Evolutionary conservation across 1,140 invertebrate species (phyloP), one percentile per base, ranked within the genome.

Genomic region (Atta texana): DNA sequence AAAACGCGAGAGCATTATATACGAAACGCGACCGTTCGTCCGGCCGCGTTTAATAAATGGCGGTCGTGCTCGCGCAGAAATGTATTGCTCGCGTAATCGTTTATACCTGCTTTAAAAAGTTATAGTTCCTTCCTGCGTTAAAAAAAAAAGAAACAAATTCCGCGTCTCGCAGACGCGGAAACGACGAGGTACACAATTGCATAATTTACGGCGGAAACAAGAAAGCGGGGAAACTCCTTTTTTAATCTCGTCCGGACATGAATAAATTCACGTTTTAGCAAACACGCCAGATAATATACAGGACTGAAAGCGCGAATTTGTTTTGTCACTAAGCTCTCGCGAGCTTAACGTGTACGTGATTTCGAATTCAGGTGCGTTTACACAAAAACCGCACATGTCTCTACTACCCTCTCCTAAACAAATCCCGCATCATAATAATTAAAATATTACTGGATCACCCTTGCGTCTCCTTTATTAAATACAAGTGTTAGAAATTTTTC

Each of bases 61-160:
- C 80, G 69, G 53, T 84, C 80, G 39, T 49, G 69, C 7, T 84
- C 80, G 55, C 21, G 18, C 24, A 84, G 71, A 61, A 84, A 84
- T 84, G 80, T 84, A 84, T 84, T 84, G 80, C 80, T 61, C 80
- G 21, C 80, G 80, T 84, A 84, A 84, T 84, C 80, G 80, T 51
- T 84, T 84, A 57, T 84, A 84, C 69, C 80, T 84, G 80, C 44
- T 84, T 75, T 49, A 75, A 84, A 84, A 84, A 84, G 69, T 84
- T 84, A 84, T 84, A 84, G 69, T 84, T 84, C 80, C 80, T 84
- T 84, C 80, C 80, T 74, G 69, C 80, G 57, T 74, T 55, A 49
- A 61, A 59, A 59, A 59, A 59, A 31, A 31, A 31, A 59, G 28
- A 61, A 14, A 80, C 61, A 84, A 71, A 69, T 55, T 84, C 14